Evolutionary conservation across 1,140 invertebrate genomes (phyloP).

Genomic region (Latrodectus geometricus): DNA sequence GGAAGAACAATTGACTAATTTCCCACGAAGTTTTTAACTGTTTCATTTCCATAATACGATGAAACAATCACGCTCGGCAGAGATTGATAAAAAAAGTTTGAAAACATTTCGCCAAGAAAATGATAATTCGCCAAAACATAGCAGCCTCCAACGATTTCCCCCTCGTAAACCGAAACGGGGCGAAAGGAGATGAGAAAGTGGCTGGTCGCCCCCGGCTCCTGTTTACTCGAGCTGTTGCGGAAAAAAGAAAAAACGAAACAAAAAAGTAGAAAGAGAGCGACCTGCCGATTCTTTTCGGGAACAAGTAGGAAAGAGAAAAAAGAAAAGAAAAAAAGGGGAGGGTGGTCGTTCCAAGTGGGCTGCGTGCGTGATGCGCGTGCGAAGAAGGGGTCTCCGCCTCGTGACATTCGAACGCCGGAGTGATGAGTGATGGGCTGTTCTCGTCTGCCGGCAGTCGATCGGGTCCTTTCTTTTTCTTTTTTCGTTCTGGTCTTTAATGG

Average conservation of each 20-base stretch:
- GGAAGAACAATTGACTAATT: no score
- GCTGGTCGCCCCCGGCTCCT: constrained; percentile 37
- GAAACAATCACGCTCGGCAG: no score
- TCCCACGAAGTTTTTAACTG: no score
- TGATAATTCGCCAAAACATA: neutral
- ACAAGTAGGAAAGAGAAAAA: constrained; percentile 12
- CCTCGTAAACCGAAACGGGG: constrained; percentile 33
- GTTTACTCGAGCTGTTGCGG: constrained; percentile 54
- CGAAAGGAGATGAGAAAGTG: neutral
- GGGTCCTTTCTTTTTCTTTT: constrained; percentile 12
- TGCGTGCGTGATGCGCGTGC: constrained; percentile 26
- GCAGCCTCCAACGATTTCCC: neutral
- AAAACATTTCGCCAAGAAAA: neutral
- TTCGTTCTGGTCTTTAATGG: constrained; percentile 3
- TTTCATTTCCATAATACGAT: no score
- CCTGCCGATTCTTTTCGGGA: constrained; percentile 25
- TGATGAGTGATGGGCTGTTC: constrained; percentile 37
- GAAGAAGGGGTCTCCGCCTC: neutral
- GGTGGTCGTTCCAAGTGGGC: neutral
- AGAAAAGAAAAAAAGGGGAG: no score
- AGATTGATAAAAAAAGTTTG: no score
- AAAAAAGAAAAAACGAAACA: constrained; percentile 14
- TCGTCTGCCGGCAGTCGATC: constrained; percentile 20
- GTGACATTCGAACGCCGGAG: constrained; percentile 35
- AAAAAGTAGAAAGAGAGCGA: constrained; percentile 32